phyloP scores from a whole-genome alignment of 2,797 vertebrate species.

The Menidia menidia region DNA sequence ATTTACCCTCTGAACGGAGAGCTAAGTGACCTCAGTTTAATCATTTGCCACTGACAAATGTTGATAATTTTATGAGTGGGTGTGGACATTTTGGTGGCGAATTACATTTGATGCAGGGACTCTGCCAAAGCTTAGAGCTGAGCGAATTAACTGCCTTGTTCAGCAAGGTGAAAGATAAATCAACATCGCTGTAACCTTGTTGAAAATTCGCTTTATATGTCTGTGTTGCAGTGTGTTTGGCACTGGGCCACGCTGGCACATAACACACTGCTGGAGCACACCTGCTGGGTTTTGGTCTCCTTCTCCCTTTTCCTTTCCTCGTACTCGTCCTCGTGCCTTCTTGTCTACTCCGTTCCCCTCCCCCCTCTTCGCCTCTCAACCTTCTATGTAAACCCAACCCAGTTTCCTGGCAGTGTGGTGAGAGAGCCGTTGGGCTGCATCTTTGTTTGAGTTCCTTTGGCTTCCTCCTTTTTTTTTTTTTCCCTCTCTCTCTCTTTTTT shows the following conservation, averaged over 20 bases:
- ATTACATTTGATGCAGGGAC: slow-evolving; percentile 37
- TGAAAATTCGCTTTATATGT: slow-evolving; percentile 37
- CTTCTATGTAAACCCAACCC: slow-evolving; percentile 52
- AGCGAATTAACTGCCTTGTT: slow-evolving; percentile 35
- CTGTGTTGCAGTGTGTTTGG: slow-evolving; percentile 31
- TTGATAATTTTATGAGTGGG: slow-evolving; percentile 35
- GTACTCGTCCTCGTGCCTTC: slow-evolving; percentile 1
- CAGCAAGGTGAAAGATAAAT: slow-evolving; percentile 56
- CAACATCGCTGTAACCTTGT: slow-evolving; percentile 47
- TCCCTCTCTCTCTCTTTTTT: slow-evolving; percentile 49
- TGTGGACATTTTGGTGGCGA: slow-evolving; percentile 36
- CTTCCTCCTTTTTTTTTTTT: slow-evolving; percentile 69
- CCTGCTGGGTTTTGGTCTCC: slow-evolving; percentile 81
- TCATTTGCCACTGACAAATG: slow-evolving; percentile 46
- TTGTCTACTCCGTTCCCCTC: background rate
- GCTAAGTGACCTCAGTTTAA: slow-evolving; percentile 30
- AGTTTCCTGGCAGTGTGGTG: slow-evolving; percentile 76
- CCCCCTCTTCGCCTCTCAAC: background rate
- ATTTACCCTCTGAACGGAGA: slow-evolving; percentile 8
- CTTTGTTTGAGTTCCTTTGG: slow-evolving; percentile 74
- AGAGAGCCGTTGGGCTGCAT: slow-evolving; percentile 79
- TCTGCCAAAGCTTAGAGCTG: slow-evolving; percentile 41
- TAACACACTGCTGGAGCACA: slow-evolving; percentile 67
- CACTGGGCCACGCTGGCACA: slow-evolving; percentile 57
- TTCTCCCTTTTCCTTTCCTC: slow-evolving; percentile 41